phyloP scores from a whole-genome alignment of 1,140 invertebrate species.

The Lepidurus couesii region DNA sequence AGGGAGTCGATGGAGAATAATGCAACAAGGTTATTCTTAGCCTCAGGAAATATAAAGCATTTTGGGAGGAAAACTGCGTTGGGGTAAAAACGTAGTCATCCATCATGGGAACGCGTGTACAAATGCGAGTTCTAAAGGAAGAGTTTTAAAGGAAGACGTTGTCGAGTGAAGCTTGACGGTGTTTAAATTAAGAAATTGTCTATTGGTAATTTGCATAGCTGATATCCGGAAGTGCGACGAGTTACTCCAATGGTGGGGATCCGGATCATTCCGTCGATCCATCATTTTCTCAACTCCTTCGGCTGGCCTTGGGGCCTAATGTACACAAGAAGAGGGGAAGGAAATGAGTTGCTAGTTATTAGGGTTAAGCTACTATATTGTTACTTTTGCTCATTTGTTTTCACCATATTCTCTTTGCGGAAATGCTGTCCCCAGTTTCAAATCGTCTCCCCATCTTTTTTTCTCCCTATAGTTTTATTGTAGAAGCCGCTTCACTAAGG shows the following conservation, averaged over 20 bases:
- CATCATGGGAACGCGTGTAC: too few species aligned
- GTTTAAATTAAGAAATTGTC: slow-evolving; percentile 11
- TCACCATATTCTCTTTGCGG: neutral
- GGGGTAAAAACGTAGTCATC: too few species aligned
- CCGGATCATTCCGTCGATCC: neutral
- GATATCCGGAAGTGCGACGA: neutral
- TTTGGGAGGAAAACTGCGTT: too few species aligned
- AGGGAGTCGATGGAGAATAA: neutral
- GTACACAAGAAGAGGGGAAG: neutral
- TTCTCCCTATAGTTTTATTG: neutral
- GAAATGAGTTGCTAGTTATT: neutral
- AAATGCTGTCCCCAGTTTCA: neutral
- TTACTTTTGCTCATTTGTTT: neutral
- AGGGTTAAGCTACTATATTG: neutral
- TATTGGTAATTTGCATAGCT: neutral
- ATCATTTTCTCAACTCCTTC: neutral
- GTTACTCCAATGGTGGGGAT: neutral
- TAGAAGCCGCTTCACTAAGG: neutral
- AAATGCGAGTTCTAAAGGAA: neutral
- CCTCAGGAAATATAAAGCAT: neutral
- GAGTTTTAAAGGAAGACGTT: neutral
- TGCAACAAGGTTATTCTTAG: neutral
- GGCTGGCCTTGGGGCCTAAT: neutral
- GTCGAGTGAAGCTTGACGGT: neutral
- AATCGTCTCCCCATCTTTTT: neutral